Percentiles rank a stretch among this genome's conserved stretches.
Conservation (phyloP, 2,888 invertebrate species). For the Pyralis farinalis region DNA sequence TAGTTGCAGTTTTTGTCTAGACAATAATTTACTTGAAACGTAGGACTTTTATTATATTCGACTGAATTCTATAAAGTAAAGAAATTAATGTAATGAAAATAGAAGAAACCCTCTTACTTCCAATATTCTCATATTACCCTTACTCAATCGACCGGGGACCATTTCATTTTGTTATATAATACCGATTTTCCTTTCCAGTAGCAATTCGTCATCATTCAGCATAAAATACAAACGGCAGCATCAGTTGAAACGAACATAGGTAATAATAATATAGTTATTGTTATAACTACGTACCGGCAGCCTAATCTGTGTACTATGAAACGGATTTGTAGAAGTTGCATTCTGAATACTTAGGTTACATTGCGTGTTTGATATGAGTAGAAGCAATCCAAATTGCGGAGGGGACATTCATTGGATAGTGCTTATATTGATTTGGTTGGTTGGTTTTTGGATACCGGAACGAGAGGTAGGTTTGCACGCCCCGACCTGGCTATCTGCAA, state of each 20-base stretch:
- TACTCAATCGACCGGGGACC: constrained; percentile 53
- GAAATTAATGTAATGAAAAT: constrained; percentile 49
- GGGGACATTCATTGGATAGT: constrained; percentile 33
- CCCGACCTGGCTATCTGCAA: constrained; percentile 80
- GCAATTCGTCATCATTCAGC: constrained; percentile 67
- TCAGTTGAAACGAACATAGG: constrained; percentile 61
- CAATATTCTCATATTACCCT: constrained; percentile 50
- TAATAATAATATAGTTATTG: constrained; percentile 70
- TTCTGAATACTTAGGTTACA: constrained; percentile 29
- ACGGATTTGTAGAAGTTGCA: too few species aligned
- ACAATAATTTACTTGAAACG: too few species aligned
- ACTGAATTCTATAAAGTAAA: too few species aligned
- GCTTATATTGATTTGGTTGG: constrained; percentile 30
- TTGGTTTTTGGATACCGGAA: constrained; percentile 36
- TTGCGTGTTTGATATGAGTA: constrained; percentile 33
- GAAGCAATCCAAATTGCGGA: constrained; percentile 21
- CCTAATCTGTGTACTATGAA: constrained; percentile 34
- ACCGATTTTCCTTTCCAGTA: constrained; percentile 61
- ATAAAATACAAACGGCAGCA: constrained; percentile 59
- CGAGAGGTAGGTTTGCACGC: constrained; percentile 66
- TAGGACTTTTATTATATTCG: too few species aligned
- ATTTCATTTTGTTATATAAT: constrained; percentile 58
- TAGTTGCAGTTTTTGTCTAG: too few species aligned
- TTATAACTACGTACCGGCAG: constrained; percentile 53
- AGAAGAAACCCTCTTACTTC: constrained; percentile 54